Evolutionary conservation across 2,888 invertebrate species (phyloP), one percentile per base, ranked within the genome.

Genomic region (Drosophila neoperkinsi): DNA sequence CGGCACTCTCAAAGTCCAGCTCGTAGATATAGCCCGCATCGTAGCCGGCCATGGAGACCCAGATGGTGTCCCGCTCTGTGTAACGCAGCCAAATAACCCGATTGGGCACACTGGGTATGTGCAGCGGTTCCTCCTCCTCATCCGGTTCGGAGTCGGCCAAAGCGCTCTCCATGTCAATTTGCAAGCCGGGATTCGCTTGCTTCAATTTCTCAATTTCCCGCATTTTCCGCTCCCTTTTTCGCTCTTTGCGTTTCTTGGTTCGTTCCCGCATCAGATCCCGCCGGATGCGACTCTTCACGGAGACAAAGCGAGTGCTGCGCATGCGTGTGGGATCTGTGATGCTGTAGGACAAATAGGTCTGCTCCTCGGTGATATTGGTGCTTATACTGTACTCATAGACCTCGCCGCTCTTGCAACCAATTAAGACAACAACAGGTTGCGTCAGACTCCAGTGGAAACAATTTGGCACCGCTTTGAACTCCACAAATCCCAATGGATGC

Each of bases 21-120:
- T 96, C 95, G 82, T 96, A 96, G 74, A 96, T 94, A 78, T 95
- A 96, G 31, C 96, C 96, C 4, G 95, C 95, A 90, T 96, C 96
- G 78, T 94, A 96, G 31, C 95, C 96, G 4, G 93, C 94, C 94
- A 96, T 94, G 0, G 95, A 95, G 0, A 96, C 77, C 95, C 95
- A 95, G 63, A 96, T 92, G 0, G 94, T 94, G 30, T 94, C 90
- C 4, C 93, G 92, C 2, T 82, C 77, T 0, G 94, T 94, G 71
- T 95, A 95, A 70, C 94, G 94, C 33, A 95, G 93, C 93, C 95
- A 95, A 21, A 95, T 90, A n/a, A 96, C 93, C 53, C 93, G 91
- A 88, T 95, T 95, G 0, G 96, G 95, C 10, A 93, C 89, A 81
- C 94, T 93, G 0, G 96, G 96, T 73, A 94, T 93, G 80, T 94